Evolutionary conservation across 2,888 invertebrate species (phyloP), one percentile per base, ranked within the genome.

Genomic region (Lithophane socia): DNA sequence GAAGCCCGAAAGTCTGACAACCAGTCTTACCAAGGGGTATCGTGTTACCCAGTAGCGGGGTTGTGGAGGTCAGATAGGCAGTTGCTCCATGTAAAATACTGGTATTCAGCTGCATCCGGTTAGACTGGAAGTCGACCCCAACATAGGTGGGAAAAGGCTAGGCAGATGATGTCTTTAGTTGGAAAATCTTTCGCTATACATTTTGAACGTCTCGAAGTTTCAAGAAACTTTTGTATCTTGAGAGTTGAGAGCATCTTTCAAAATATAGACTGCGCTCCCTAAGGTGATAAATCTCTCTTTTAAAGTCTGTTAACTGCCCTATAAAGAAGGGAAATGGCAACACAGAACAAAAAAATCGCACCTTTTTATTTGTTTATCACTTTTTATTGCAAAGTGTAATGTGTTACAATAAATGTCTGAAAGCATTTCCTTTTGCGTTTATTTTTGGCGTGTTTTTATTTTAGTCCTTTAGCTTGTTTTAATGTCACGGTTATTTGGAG

Each of bases 381-480:
- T 8, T 73, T 79, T 74, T 80, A 80, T 74, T 64, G 24, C 52
- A 24, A 72, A 79, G 12, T 60, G 67, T 58, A 73, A 79, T 67
- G 54, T 74, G 60, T 54, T 24, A 60, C 47, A 61, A 66, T 80
- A 73, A 67, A 63, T 80, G 24, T 80, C 56, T 66, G 69, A 66
- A 56, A 75, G 42, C 44, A 58, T 66, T 75, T 61, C 56, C 24
- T 67, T 70, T 80, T 29, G 64, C 5, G 47, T 44, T 56, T 75
- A 56, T 76, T 71, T 70, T 54, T 54, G 42, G 9, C 29, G 8
- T 52, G 9, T 79, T 73, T 68, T 63, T 67, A 73, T 29, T 66
- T 44, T 3, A 10, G 37, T 66, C n/a, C 16, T 71, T 58, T 29
- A 70, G 2, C 44, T 58, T 58, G 29, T 73, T 67, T 79, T 56